Percentiles rank a stretch among this genome's conserved stretches.
Evolutionary conservation across 2,888 invertebrate genomes (phyloP).

Genomic region (Julus scandinavius): DNA sequence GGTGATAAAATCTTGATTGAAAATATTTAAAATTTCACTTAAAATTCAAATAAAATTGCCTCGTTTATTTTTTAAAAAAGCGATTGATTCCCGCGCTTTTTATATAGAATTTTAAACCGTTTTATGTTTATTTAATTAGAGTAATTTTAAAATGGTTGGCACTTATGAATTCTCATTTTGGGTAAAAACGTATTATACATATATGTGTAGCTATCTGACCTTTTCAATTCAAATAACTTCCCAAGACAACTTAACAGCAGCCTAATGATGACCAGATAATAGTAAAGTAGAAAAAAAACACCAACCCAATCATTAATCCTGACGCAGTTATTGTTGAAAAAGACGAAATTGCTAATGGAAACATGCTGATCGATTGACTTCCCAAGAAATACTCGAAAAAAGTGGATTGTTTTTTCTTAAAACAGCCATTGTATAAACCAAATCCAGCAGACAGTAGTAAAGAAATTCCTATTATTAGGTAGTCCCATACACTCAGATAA

Average conservation of each 20-base stretch:
- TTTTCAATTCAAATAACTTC: not conserved
- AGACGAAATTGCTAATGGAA: conserved; percentile 36
- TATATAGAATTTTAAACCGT: too few species aligned
- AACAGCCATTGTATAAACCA: conserved; percentile 20
- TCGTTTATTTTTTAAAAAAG: too few species aligned
- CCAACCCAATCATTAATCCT: conserved; percentile 46
- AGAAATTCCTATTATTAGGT: not conserved
- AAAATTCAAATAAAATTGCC: too few species aligned
- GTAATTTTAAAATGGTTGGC: too few species aligned
- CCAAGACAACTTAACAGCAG: not conserved
- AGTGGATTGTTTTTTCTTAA: not conserved
- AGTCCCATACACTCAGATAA: conserved; percentile 12
- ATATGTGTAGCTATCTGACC: too few species aligned
- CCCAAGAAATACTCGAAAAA: conserved; percentile 45
- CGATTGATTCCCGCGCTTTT: too few species aligned
- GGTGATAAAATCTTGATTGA: too few species aligned
- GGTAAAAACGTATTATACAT: too few species aligned
- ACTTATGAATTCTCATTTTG: too few species aligned
- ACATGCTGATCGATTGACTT: not conserved
- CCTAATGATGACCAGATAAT: not conserved
- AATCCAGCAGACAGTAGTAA: conserved; percentile 12
- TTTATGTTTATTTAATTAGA: too few species aligned
- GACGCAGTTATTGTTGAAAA: conserved; percentile 39
- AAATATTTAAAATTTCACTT: too few species aligned
- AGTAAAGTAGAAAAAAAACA: not conserved